phyloP scores from a whole-genome alignment of 2,888 invertebrate genomes.

The Euclidia mi region DNA sequence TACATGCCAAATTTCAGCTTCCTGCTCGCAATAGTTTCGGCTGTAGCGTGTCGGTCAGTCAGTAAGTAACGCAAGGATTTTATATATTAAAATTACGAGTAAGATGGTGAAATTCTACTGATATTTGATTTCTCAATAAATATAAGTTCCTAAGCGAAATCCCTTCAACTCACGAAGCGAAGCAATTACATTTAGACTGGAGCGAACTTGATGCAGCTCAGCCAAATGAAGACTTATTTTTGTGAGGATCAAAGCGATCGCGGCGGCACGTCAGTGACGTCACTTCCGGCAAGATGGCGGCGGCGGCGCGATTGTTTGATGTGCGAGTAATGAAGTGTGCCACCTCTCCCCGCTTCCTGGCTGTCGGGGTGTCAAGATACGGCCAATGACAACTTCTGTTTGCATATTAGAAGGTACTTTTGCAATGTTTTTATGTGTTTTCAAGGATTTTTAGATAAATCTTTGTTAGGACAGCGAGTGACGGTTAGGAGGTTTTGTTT shows the following conservation, averaged over 20 bases:
- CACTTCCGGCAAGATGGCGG: slow-evolving; percentile 89
- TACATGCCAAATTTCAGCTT: too few species aligned
- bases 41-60: too few species aligned
- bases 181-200: slow-evolving; percentile 74
- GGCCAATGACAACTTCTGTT: slow-evolving; percentile 77
- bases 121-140: background rate
- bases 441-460: background rate
- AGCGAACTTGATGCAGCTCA: slow-evolving; percentile 62
- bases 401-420: slow-evolving; percentile 73
- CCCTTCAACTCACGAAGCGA: slow-evolving; percentile 40
- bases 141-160: slow-evolving; percentile 20
- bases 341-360: slow-evolving; percentile 84
- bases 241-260: slow-evolving; percentile 87
- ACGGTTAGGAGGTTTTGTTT: too few species aligned
- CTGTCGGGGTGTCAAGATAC: slow-evolving; percentile 87
- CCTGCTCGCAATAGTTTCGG: too few species aligned
- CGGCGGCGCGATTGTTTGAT: slow-evolving; percentile 87
- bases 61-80: too few species aligned
- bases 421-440: slow-evolving; percentile 42
- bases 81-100: too few species aligned
- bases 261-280: slow-evolving; percentile 79
- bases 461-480: background rate
- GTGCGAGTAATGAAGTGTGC: slow-evolving; percentile 90
- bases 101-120: too few species aligned
- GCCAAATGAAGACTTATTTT: slow-evolving; percentile 77